Percentiles rank a stretch among this genome's conserved stretches.
phyloP scores from a whole-genome alignment of 2,888 invertebrate species.

The Onthophagus sagittarius region DNA sequence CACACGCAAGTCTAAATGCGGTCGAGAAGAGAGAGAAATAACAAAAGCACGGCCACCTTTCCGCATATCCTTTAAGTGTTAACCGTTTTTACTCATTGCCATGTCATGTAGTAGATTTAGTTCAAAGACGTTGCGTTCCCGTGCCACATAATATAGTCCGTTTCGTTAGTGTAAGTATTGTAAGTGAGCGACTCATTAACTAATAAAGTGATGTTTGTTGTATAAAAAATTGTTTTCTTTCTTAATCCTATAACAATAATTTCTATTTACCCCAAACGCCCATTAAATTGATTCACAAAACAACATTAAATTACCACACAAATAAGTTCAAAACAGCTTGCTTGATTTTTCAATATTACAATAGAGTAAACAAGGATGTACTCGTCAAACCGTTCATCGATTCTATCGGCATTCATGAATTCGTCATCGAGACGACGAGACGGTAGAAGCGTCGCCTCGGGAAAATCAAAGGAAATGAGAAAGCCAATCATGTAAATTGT shows the following conservation, averaged over 20 bases:
- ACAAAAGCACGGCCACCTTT: neutral
- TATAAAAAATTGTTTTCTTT: conserved; percentile 7
- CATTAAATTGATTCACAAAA: neutral
- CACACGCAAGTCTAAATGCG: conserved; percentile 77
- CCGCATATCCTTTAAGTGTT: conserved; percentile 8
- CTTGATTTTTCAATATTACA: neutral
- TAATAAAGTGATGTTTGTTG: conserved; percentile 10
- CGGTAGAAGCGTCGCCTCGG: neutral
- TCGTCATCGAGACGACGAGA: neutral
- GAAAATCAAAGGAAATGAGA: neutral
- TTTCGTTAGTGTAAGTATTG: conserved; percentile 11
- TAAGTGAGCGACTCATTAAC: conserved; percentile 6
- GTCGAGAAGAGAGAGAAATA: neutral
- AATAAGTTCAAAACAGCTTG: no score
- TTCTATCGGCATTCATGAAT: neutral
- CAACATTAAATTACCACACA: neutral
- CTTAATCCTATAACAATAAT: no score
- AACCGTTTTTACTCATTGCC: conserved; percentile 9
- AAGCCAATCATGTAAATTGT: neutral
- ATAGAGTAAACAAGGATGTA: neutral
- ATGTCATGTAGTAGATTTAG: neutral
- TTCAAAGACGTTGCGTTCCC: neutral
- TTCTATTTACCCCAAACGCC: neutral
- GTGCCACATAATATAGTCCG: neutral
- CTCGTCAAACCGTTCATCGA: neutral